A percentile compares a stretch with the other conserved stretches of the same genome.
These are phyloP conservation scores for Pterostichus madidus DNA, from an alignment of 2,888 invertebrate species.

Conservation along the genomic window DNA sequence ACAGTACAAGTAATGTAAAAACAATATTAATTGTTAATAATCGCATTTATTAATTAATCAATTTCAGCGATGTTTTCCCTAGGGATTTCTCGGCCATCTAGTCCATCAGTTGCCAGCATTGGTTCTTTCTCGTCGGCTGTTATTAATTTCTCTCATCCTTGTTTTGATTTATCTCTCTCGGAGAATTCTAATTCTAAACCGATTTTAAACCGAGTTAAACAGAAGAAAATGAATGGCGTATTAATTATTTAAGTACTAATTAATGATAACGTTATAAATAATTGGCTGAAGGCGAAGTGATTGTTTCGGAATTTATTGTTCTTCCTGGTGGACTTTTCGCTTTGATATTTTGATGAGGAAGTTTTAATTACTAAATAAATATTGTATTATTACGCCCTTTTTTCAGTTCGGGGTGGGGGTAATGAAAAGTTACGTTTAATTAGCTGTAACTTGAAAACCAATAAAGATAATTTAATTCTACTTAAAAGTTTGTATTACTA, in stretches of 20 bases:
- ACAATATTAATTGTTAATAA: not conserved
- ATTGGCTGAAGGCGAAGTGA: not conserved
- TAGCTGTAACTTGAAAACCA: no score
- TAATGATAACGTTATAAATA: conserved; percentile 47
- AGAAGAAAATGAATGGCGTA: conserved; percentile 27
- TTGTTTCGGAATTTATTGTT: conserved; percentile 13
- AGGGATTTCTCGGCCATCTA: no score
- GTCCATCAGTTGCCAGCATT: not conserved
- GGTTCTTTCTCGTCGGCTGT: not conserved
- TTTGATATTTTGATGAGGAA: conserved; percentile 8
- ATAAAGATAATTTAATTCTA: no score
- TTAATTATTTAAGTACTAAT: conserved; percentile 55
- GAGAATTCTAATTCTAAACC: conserved; percentile 35
- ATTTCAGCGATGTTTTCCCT: not conserved
- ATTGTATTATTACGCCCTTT: no score
- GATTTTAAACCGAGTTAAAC: not conserved
- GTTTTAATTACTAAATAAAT: conserved; percentile 17
- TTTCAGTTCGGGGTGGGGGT: no score
- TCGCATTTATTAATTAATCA: conserved; percentile 13
- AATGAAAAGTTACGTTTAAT: no score
- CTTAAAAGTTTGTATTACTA: no score
- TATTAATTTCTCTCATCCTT: conserved; percentile 20
- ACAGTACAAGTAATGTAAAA: no score
- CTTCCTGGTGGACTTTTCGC: not conserved
- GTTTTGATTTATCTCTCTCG: conserved; percentile 17